Base-by-base conservation (phyloP, 2,797 vertebrate genomes). In the Sphenopsis melanotis region DNA sequence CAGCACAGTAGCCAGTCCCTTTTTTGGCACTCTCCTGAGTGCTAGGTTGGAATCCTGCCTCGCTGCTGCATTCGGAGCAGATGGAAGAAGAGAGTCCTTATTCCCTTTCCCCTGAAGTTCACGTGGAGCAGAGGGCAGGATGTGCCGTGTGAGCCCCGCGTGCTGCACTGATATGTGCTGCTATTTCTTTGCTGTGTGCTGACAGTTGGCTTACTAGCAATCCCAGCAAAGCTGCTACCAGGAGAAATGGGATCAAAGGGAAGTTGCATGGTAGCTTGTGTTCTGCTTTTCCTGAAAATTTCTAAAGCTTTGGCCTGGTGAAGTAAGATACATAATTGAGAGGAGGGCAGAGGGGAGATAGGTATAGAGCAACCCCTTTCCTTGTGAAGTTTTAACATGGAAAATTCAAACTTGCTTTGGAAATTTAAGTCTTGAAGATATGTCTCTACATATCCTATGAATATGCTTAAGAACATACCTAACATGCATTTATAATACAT, bases 1-100 rank as follows among this genome's bases (percentile, higher is more conserved):
- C 93, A 96, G 86, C 96, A 96, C 94, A 93, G 96, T 96, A 97
- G 96, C 95, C 95, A 95, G 95, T 96, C 96, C 95, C 95, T 90
- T 96, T 96, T 94, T 89, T 97, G 96, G 95, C 96, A 94, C 93
- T 95, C 83, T 96, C 83, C 93, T 82, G 94, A 94, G 94, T 66
- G 91, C 91, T 94, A 74, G 91, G 91, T 96, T 97, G 96, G 96
- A 97, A 90, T 94, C 64, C 86, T 96, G 96, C 96, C 96, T 94
- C 2, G 4, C 81, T 84, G 89, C 95, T 91, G 87, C 94, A 41
- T 94, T 92, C 68, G 56, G 93, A 93, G 95, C 93, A 89, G 94
- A 97, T 94, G 94, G 95, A 95, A 97, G 94, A 96, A 94, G 93
- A 93, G 93, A 94, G 91, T 30, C 91, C 94, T 95, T 96, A 91